Percentiles rank a stretch among this genome's conserved stretches.
Conservation (phyloP, 2,888 invertebrate species). For the Philereme vetulata region DNA sequence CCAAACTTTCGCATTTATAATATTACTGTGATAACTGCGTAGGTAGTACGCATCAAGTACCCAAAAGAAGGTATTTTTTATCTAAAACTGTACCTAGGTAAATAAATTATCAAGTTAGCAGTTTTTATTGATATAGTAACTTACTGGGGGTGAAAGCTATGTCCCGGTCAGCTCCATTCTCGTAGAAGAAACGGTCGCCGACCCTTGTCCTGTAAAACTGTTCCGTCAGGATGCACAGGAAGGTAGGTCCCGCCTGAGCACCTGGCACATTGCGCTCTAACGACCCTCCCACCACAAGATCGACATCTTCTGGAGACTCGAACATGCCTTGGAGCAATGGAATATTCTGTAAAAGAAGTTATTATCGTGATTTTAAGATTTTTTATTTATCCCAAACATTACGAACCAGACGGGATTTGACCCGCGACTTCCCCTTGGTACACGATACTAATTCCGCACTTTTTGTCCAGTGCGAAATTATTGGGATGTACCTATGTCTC, state of each 20-base stretch:
- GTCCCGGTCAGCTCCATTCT: slow-evolving; percentile 84
- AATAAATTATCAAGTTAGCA: not conserved
- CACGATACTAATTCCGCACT: too few relatives aligned
- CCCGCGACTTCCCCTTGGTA: too few relatives aligned
- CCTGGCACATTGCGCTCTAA: slow-evolving; percentile 90
- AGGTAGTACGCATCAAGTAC: too few relatives aligned
- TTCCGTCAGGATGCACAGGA: slow-evolving; percentile 93
- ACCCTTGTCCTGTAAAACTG: slow-evolving; percentile 94
- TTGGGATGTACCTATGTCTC: too few relatives aligned
- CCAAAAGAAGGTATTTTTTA: too few relatives aligned
- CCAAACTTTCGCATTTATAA: too few relatives aligned
- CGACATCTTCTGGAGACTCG: slow-evolving; percentile 91
- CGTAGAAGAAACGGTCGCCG: slow-evolving; percentile 94
- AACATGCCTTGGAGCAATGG: slow-evolving; percentile 86
- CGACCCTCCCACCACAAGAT: slow-evolving; percentile 93
- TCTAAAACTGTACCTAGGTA: too few relatives aligned
- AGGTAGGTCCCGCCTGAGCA: slow-evolving; percentile 93
- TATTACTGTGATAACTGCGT: too few relatives aligned
- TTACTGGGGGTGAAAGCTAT: slow-evolving; percentile 86
- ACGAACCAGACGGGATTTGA: too few relatives aligned
- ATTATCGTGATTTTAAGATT: too few relatives aligned
- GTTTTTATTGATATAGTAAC: slow-evolving; percentile 27
- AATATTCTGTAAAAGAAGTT: slow-evolving; percentile 81
- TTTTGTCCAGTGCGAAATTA: too few relatives aligned
- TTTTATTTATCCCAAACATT: too few relatives aligned